Base-by-base conservation (phyloP, 2,888 invertebrate genomes). In the Teleiodes luculella region DNA sequence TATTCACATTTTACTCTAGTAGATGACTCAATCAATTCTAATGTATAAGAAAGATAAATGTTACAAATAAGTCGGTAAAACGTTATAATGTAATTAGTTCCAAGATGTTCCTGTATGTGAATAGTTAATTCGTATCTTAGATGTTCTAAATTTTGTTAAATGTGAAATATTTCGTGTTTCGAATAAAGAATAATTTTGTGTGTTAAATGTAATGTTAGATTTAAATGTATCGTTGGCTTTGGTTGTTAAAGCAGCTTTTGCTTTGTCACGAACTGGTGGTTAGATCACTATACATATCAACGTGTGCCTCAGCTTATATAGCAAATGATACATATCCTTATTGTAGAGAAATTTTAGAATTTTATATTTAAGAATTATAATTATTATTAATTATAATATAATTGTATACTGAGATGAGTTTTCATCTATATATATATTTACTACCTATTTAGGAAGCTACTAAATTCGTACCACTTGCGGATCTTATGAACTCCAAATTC, bases 401-500 rank as follows among this genome's bases (percentile, higher is more conserved):
- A 75, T 74, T 75, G 79, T 84, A 83, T 81, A 83, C 78, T 81
- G 76, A 79, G 77, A 83, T 74, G 74, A 81, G 74, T 85, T 86
- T 86, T 81, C 86, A 85, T 74, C 75, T 71, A 78, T 82, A 80
- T 86, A 84, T 83, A 81, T 71, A 68, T 76, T 73, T 79, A 68
- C 66, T 78, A 51, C 72, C 78, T 76, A 74, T 79, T 74, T 86
- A 86, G 86, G 68, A 80, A 66, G 82, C 83, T 86, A 86, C 78
- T 70, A 68, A 67, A 80, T 75, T 81, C 73, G 83, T 80, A 87
- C 85, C 83, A 86, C 83, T 83, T 74, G 76, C 80, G 67, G 70
- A 80, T 87, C 88, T 89, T 88, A 88, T 89, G 88, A 89, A 86
- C 80, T 84, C 79, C 73, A 82, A 78, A 86, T 80, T 89, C 87